Base-by-base conservation (phyloP, 30 jellyfish, hydroid and myxozoan genomes). In the Catostylus mosaicus region DNA sequence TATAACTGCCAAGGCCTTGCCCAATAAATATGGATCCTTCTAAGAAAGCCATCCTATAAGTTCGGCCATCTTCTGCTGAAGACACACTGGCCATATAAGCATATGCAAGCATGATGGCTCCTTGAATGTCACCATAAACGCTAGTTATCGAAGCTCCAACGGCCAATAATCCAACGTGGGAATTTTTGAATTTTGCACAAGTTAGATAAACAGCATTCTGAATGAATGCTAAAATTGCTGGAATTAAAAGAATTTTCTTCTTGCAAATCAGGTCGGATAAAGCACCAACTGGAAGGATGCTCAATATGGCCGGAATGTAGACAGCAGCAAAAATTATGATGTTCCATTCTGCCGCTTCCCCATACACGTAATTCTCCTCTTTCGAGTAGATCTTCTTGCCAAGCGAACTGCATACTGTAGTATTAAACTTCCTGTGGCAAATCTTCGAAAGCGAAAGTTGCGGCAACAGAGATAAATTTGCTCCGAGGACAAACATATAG, bases 71-170 rank as follows among this genome's bases (percentile, higher is more conserved):
- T 29, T 85, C 80, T 7, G 48, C 36, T 1, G 26, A 67, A 20
- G 96, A 72, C 30, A 85, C 88, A 54, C 83, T 73, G 1, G 96
- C 89, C 96, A 85, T 61, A 31, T 85, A 85, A 27, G 86, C 50
- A 37, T 62, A 85, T 31, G 85, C 85, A 18, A 85, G 51, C 89
- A 85, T 74, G 31, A 85, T 75, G 4, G 77, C 80, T 1, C 89
- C 96, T 67, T 74, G 85, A 6, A 73, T 29, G 52, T 75, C 96
- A 32, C 88, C 96, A 43, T 11, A 73, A 10, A 67, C 10, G 63
- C 73, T 23, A 0, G 85, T 85, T 6, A 85, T 16, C 11, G 85
- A 36, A 6, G 96, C 50, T 19, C 80, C 96, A 35, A 75, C 35
- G 1, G 78, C 85, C 61, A 85, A 65, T 1, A 61, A 74, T 4